phyloP scores from a whole-genome alignment of 2,113 vertebrate species.

The Xenotilapia caudafasciata region DNA sequence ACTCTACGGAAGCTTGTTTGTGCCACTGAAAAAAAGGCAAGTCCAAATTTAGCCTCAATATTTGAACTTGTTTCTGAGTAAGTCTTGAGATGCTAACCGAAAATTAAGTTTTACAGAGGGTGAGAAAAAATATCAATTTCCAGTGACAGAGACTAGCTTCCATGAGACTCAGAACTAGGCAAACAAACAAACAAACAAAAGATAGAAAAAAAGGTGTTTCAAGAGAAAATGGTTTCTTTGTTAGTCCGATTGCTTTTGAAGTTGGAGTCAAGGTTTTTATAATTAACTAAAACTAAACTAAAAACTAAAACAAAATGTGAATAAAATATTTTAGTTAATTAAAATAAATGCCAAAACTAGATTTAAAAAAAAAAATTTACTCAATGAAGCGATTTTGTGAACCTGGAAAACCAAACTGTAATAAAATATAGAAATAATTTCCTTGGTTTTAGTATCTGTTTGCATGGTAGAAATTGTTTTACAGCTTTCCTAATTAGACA shows the following conservation, averaged over 20 bases:
- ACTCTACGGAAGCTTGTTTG: neutral
- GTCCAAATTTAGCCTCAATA: neutral
- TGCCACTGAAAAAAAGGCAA: neutral
- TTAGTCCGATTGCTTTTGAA: neutral
- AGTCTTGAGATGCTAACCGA: neutral
- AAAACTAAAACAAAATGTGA: neutral
- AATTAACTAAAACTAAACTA: neutral
- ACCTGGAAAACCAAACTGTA: neutral
- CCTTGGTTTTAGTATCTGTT: neutral
- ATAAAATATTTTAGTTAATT: neutral
- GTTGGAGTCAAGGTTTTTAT: neutral
- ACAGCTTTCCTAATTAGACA: neutral
- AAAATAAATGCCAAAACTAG: neutral
- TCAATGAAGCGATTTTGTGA: neutral
- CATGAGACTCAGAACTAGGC: neutral
- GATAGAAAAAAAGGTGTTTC: neutral
- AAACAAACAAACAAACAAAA: neutral
- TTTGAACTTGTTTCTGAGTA: neutral
- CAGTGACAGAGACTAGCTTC: neutral
- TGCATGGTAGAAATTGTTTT: neutral
- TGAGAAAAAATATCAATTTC: neutral
- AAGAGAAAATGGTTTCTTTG: neutral
- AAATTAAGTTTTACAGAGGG: neutral
- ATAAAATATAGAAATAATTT: neutral
- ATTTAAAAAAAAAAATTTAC: rapidly evolving